Percentiles rank a stretch among this genome's conserved stretches.
These are phyloP conservation scores for Pyxicephalus adspersus DNA, from an alignment of 2,113 vertebrate genomes.

Conservation along the genomic window DNA sequence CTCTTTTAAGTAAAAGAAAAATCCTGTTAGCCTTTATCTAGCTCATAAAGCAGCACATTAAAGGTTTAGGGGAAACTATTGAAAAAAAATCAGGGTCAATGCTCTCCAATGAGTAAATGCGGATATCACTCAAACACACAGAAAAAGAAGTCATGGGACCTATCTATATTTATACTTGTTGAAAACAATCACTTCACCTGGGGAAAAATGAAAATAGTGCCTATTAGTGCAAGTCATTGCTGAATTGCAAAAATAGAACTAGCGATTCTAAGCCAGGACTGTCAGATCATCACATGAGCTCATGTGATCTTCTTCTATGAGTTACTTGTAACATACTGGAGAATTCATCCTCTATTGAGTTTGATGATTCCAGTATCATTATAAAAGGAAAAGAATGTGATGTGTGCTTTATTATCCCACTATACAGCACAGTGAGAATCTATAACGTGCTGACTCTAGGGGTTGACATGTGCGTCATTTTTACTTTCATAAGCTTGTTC, in stretches of 20 bases:
- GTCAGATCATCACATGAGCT: not conserved
- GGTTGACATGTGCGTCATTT: not conserved
- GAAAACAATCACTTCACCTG: not conserved
- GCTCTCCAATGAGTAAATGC: not conserved
- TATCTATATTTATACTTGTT: slow-evolving; percentile 8
- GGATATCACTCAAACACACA: slow-evolving; percentile 4
- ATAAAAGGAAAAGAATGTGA: not conserved
- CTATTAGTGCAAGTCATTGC: not conserved
- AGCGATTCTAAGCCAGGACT: not conserved
- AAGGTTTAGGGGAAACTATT: not conserved
- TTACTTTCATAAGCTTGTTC: not conserved
- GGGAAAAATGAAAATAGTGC: slow-evolving; percentile 14
- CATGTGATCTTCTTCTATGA: not conserved
- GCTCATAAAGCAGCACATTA: not conserved
- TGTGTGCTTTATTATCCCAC: not conserved
- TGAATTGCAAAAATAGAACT: not conserved
- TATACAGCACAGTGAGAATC: not conserved
- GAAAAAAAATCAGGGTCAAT: slow-evolving; percentile 30
- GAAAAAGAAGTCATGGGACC: slow-evolving; percentile 12
- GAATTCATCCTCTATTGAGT: not conserved
- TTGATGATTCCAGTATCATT: not conserved
- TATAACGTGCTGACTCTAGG: slow-evolving; percentile 1
- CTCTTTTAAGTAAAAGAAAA: not conserved
- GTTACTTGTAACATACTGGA: not conserved
- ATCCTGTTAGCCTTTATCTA: not conserved